phyloP scores from a whole-genome alignment of 2,888 invertebrate genomes.

The Hirtodrosophila cameraria region DNA sequence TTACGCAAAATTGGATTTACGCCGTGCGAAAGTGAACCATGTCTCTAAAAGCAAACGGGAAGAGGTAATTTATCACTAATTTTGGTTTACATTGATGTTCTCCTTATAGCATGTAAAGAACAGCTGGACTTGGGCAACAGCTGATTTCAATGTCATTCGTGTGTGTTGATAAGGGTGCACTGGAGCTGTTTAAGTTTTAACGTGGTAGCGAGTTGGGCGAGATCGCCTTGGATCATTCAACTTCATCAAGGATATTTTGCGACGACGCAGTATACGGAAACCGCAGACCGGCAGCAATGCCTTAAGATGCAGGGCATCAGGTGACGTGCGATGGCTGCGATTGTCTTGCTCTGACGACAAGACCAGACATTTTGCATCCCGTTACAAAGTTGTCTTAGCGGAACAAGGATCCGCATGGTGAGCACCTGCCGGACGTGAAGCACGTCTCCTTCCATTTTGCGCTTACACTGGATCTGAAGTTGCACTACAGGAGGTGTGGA shows the following conservation, averaged over 20 bases:
- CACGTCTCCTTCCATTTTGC: too few relatives aligned
- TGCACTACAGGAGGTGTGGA: too few relatives aligned
- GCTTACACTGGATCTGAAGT: too few relatives aligned
- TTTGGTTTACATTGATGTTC: too few relatives aligned
- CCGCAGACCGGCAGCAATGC: not conserved
- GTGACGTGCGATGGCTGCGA: too few relatives aligned
- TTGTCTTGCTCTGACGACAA: too few relatives aligned
- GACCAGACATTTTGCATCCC: too few relatives aligned
- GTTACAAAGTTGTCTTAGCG: too few relatives aligned
- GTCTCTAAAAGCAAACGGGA: not conserved
- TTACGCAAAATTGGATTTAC: not conserved
- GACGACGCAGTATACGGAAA: not conserved
- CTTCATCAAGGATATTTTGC: not conserved
- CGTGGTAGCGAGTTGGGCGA: not conserved
- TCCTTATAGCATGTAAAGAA: too few relatives aligned
- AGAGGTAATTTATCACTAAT: too few relatives aligned
- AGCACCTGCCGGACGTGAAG: too few relatives aligned
- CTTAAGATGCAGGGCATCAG: constrained; percentile 2
- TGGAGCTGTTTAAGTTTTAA: not conserved
- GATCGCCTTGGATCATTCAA: not conserved
- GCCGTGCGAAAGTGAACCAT: not conserved
- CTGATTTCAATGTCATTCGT: not conserved
- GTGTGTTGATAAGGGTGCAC: not conserved
- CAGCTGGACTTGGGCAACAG: not conserved
- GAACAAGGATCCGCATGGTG: too few relatives aligned